Conservation (phyloP, 2,888 invertebrate species). For the Drosophila leonis region DNA sequence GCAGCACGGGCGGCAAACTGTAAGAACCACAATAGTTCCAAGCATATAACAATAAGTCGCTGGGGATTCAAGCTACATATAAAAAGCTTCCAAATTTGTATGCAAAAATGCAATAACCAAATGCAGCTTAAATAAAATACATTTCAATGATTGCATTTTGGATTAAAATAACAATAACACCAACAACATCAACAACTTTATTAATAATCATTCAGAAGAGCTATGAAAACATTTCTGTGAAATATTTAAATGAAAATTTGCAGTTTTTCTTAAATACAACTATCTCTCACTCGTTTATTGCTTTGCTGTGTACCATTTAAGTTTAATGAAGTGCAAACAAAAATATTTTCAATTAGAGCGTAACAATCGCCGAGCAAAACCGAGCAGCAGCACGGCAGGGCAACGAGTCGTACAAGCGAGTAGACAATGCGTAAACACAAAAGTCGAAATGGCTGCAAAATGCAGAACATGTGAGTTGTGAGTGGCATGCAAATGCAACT, state of each 20-base stretch:
- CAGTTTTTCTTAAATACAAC: slow-evolving; percentile 24
- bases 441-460: slow-evolving; percentile 58
- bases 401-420: slow-evolving; percentile 22
- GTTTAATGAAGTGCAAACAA: slow-evolving; percentile 80
- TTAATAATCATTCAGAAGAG: slow-evolving; percentile 31
- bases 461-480: slow-evolving; percentile 59
- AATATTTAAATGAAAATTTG: slow-evolving; percentile 26
- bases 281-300: slow-evolving; percentile 14
- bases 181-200: slow-evolving; percentile 12
- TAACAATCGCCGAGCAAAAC: slow-evolving; percentile 39
- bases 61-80: slow-evolving; percentile 30
- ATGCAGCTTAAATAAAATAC: slow-evolving; percentile 79
- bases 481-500: slow-evolving; percentile 76
- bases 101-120: slow-evolving; percentile 78
- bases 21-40: slow-evolving; percentile 59
- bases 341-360: slow-evolving; percentile 77
- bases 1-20: not conserved
- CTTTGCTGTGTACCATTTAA: slow-evolving; percentile 47
- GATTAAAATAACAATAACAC: slow-evolving; percentile 56
- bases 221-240: slow-evolving; percentile 37
- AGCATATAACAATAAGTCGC: slow-evolving; percentile 78
- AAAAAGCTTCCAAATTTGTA: slow-evolving; percentile 68
- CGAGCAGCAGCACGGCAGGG: slow-evolving; percentile 11
- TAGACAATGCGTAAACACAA: slow-evolving; percentile 52
- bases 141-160: slow-evolving; percentile 81